Evolutionary conservation across 1,140 invertebrate species (phyloP), one percentile per base, ranked within the genome.

Genomic region (Magallana ariakensis): DNA sequence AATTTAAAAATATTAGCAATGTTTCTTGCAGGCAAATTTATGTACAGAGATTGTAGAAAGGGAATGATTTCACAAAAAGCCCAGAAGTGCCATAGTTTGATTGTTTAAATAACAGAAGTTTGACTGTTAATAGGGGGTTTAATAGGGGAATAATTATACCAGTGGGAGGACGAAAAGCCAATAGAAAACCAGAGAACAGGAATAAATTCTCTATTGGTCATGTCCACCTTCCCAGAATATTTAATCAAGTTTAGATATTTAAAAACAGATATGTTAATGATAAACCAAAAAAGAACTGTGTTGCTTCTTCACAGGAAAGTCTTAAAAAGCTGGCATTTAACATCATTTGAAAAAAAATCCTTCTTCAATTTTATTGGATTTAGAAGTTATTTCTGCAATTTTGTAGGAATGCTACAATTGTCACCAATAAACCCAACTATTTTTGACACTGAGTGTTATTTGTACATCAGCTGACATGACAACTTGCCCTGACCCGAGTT

Each of bases 141-240:
- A 75, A 75, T 75, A 26, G 66, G 66, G 13, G 66, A 75, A 75
- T 75, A 75, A 75, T 75, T 75, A 75, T 33, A 75, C 22, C 13
- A 9, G 66, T 75, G 22, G 66, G 66, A 46, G 66, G 66, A 33
- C 22, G 22, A 75, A 33, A 26, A 26, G 22, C 22, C 66, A 75
- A 75, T 75, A 75, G 19, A 33, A 75, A 75, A 75, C 22, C 66
- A 75, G 66, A 75, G 26, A 75, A 26, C 33, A 75, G 8, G 66
- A 75, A 8, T 26, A 2, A 75, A 75, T 13, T 75, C 22, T 46
- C 3, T 15, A 10, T 11, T 5, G 66, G 22, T 75, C 22, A 75
- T 19, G 22, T 75, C 15, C 10, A 75, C 66, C 26, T 75, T 9
- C 7, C 66, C 22, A 26, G 22, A 75, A 62, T 26, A 26, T 46